These are phyloP conservation scores for Aelia acuminata DNA, from an alignment of 2,888 invertebrate species.

Conservation along the genomic window DNA sequence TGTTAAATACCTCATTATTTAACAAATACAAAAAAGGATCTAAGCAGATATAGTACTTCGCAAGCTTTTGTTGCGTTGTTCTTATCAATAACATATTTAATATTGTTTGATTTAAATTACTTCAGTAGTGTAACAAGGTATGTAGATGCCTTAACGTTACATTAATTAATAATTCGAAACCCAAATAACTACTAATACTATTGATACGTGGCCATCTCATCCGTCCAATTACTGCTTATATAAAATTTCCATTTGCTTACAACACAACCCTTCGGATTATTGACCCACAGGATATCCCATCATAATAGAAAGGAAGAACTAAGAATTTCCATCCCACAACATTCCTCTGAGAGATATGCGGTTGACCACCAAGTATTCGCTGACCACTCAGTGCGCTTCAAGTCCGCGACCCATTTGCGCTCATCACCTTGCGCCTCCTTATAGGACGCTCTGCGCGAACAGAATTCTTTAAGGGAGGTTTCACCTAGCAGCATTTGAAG, in stretches of 20 bases:
- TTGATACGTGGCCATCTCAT: too few species aligned
- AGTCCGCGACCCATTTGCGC: constrained; percentile 5
- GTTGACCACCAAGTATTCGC: not conserved
- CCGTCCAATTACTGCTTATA: not conserved
- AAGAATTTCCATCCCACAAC: not conserved
- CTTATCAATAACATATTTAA: not conserved
- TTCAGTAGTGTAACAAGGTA: not conserved
- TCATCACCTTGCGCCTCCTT: constrained; percentile 15
- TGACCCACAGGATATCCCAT: not conserved
- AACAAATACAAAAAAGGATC: too few species aligned
- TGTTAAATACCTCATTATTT: too few species aligned
- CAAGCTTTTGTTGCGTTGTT: too few species aligned
- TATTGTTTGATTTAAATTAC: not conserved
- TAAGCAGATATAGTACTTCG: too few species aligned
- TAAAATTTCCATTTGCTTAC: not conserved
- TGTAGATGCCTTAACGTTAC: not conserved
- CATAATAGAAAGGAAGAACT: not conserved
- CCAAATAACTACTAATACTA: not conserved
- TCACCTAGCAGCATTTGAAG: not conserved
- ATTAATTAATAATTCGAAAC: constrained; percentile 21
- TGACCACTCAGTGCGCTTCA: not conserved
- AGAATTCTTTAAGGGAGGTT: not conserved
- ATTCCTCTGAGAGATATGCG: not conserved
- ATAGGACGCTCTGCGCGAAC: not conserved
- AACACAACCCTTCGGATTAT: not conserved